These are phyloP conservation scores for Bombylius major DNA, from an alignment of 2,888 invertebrate genomes.

Conservation along the genomic window DNA sequence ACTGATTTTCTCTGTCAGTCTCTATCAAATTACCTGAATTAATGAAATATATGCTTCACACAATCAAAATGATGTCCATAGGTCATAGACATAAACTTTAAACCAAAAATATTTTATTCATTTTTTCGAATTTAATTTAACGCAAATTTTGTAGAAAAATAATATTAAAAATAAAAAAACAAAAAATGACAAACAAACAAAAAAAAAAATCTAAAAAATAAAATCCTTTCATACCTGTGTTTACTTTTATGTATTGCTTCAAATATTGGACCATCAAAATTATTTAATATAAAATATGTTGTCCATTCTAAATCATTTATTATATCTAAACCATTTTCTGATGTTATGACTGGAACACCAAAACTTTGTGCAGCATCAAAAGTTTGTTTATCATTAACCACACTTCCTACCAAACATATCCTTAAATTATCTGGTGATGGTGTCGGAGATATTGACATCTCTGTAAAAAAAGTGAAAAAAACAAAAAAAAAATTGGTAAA, in stretches of 20 bases:
- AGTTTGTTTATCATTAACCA: slow-evolving; percentile 41
- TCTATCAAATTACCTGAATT: too few species aligned
- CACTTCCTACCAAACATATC: slow-evolving; percentile 51
- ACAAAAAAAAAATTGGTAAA: too few species aligned
- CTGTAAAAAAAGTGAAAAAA: slow-evolving; percentile 10
- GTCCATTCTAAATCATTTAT: slow-evolving; percentile 44
- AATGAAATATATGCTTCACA: too few species aligned
- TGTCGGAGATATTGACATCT: slow-evolving; percentile 28
- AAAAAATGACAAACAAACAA: too few species aligned
- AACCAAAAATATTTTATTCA: too few species aligned
- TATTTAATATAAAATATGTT: slow-evolving; percentile 56
- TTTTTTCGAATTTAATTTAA: too few species aligned
- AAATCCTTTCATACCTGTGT: slow-evolving; percentile 38
- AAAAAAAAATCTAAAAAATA: too few species aligned
- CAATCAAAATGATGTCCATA: too few species aligned
- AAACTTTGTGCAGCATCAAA: slow-evolving; percentile 48
- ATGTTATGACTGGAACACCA: slow-evolving; percentile 48
- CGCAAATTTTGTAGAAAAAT: too few species aligned
- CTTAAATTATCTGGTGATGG: slow-evolving; percentile 40
- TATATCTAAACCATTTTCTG: slow-evolving; percentile 48
- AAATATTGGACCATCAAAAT: slow-evolving; percentile 55
- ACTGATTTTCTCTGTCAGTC: too few species aligned
- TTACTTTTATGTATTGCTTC: slow-evolving; percentile 48
- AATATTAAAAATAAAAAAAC: too few species aligned
- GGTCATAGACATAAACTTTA: too few species aligned